Base-by-base conservation (phyloP, 2,113 vertebrate genomes). In the Anarrhichthys ocellatus region DNA sequence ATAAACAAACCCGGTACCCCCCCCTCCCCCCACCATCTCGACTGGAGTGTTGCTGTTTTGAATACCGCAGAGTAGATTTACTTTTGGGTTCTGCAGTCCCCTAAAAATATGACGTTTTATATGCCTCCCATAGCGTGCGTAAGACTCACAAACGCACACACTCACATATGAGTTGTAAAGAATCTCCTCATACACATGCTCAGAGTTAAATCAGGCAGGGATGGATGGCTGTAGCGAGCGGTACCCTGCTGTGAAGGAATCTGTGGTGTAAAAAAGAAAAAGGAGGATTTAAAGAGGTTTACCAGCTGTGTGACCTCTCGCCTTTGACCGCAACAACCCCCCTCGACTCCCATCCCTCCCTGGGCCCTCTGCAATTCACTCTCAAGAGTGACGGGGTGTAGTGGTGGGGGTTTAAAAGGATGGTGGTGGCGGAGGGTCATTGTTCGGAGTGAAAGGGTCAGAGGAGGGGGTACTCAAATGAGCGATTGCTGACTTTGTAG, bases 241-340 rank as follows among this genome's bases (percentile, higher is more conserved):
- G 20, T 66, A 36, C 32, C 91, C 85, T 73, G 80, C 83, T 87
- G 88, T 74, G 89, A 75, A 89, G 88, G 94, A 93, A 94, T 95
- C 76, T 67, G 38, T 86, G 62, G 34, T 71, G 68, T 64, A 50
- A 65, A 82, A 90, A 85, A 83, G 62, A 78, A 82, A 88, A 92
- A 91, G 56, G 59, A 36, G 74, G 69, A 78, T 88, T 88, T 89
- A 85, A 94, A 94, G 90, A 92, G 92, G 85, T 93, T 92, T 90
- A 83, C 91, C 95, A 95, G 92, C 94, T 95, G 92, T 91, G 86
- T 90, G 87, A 92, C 90, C 94, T 87, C 56, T 92, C 54, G 93
- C 76, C 86, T 92, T 87, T 91, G 86, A 89, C 91, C 89, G 34
- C 66, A 42, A 72, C 74, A 10, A 61, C 79, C 78, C 40, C 64